These are phyloP conservation scores for Balanococcus diminutus DNA, from an alignment of 2,888 invertebrate species.

Conservation along the genomic window DNA sequence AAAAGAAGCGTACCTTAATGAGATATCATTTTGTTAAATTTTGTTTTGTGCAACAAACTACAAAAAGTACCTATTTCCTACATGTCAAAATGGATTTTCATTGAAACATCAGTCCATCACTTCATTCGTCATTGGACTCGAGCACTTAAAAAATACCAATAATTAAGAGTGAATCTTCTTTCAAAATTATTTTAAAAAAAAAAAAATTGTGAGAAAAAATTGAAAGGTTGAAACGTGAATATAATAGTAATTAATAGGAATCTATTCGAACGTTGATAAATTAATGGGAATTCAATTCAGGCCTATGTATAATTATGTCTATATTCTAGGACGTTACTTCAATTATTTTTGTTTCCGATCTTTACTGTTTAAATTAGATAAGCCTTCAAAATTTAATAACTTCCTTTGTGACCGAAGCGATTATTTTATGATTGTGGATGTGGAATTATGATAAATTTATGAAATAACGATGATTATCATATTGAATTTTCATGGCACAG, in stretches of 20 bases:
- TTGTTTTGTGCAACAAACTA: not conserved
- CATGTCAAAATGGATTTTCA: not conserved
- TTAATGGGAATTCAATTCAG: not conserved
- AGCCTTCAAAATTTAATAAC: conserved; percentile 28
- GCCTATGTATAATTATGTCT: conserved; percentile 8
- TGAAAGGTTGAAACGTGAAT: not conserved
- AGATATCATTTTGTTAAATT: not conserved
- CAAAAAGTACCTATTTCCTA: not conserved
- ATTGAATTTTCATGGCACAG: not conserved
- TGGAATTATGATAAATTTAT: not conserved
- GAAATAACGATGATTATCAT: not conserved
- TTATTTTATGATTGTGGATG: no score
- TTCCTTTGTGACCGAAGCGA: not conserved
- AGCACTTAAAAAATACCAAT: not conserved
- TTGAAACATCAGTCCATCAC: not conserved
- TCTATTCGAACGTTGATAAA: not conserved
- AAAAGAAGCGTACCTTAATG: not conserved
- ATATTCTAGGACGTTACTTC: not conserved
- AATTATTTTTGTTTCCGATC: conserved; percentile 6
- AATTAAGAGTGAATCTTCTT: not conserved
- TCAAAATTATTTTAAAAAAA: not conserved
- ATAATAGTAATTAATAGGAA: not conserved
- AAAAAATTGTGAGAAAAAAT: not conserved
- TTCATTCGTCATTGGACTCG: not conserved
- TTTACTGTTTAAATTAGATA: not conserved